Percentiles rank a stretch among this genome's conserved stretches.
Evolutionary conservation across 2,888 invertebrate genomes (phyloP).

Genomic region (Aplocera efformata): DNA sequence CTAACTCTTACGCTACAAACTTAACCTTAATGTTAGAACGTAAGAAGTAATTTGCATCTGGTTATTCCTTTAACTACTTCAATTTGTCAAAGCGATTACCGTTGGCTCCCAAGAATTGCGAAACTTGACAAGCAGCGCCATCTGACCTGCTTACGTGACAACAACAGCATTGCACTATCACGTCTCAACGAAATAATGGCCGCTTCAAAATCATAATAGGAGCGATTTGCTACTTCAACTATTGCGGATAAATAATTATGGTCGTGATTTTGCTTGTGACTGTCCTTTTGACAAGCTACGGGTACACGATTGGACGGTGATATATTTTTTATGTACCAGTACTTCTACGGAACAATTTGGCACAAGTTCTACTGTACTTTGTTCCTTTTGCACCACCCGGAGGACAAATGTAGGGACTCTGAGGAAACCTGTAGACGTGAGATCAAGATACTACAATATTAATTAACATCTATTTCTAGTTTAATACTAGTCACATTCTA

Average conservation of each 20-base stretch:
- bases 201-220: constrained; percentile 48
- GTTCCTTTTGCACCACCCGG: too few species aligned
- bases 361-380: too few species aligned
- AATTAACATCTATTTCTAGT: too few species aligned
- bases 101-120: constrained; percentile 11
- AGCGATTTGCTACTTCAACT: constrained; percentile 46
- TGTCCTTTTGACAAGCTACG: constrained; percentile 26
- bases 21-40: too few species aligned
- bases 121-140: constrained; percentile 10
- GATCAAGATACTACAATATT: too few species aligned
- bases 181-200: constrained; percentile 49
- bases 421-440: too few species aligned
- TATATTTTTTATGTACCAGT: background rate
- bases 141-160: constrained; percentile 38
- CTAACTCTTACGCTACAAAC: too few species aligned
- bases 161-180: constrained; percentile 40
- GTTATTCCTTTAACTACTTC: constrained; percentile 1
- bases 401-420: too few species aligned
- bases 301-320: constrained; percentile 8
- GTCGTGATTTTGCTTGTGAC: constrained; percentile 39
- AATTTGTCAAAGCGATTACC: constrained; percentile 13
- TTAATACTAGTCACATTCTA: too few species aligned
- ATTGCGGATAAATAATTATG: constrained; percentile 44
- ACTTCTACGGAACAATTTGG: too few species aligned
- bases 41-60: too few species aligned